phyloP scores from a whole-genome alignment of 2,113 vertebrate species.

The Vidua chalybeata region DNA sequence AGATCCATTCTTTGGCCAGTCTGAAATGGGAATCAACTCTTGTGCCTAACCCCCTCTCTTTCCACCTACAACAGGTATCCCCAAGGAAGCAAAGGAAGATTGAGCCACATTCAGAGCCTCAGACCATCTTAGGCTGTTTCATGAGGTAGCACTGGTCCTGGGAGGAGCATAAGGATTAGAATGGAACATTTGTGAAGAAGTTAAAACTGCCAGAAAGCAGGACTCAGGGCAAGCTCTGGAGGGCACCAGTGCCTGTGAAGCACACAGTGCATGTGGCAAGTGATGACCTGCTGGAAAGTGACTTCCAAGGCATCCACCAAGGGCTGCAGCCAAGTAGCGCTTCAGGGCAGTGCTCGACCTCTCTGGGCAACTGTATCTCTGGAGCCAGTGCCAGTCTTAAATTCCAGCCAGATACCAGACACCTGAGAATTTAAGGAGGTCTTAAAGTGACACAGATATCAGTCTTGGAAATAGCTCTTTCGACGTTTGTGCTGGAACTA shows the following conservation, averaged over 20 bases:
- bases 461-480: neutral
- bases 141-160: neutral
- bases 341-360: neutral
- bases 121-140: neutral
- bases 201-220: neutral
- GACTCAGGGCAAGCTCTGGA: neutral
- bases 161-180: neutral
- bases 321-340: neutral
- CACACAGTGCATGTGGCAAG: neutral
- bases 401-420: neutral
- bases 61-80: neutral
- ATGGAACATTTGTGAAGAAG: neutral
- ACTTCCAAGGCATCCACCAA: conserved; percentile 34
- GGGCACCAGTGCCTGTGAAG: neutral
- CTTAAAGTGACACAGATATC: conserved; percentile 3
- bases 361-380: neutral
- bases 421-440: conserved; percentile 13
- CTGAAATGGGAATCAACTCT: neutral
- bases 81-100: neutral
- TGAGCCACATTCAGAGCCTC: neutral
- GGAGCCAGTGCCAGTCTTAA: neutral
- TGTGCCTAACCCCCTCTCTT: neutral
- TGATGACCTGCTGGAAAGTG: neutral
- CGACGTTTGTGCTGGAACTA: neutral
- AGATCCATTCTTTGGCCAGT: fast-evolving